Evolutionary conservation across 2,888 invertebrate species (phyloP).

Genomic region (Strigamia crassipes): DNA sequence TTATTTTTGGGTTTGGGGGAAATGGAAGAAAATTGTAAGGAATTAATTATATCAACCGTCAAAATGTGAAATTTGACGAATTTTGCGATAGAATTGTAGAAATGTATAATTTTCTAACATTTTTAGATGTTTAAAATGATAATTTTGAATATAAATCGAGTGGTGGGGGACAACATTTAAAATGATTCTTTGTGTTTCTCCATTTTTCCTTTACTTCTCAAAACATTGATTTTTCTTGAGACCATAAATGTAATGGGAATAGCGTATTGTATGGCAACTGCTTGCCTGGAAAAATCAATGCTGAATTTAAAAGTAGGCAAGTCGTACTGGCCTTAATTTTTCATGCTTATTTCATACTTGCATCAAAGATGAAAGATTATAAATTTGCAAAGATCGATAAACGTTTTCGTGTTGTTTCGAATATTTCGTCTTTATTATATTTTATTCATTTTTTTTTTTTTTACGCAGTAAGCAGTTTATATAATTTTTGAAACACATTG

Average conservation of each 20-base stretch:
- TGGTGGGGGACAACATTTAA: not conserved
- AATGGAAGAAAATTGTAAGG: too few species aligned
- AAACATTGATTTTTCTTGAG: slow-evolving; percentile 42
- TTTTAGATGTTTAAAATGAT: not conserved
- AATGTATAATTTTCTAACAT: too few species aligned
- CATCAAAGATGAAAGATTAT: too few species aligned
- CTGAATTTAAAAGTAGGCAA: slow-evolving; percentile 40
- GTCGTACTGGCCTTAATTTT: slow-evolving; percentile 16
- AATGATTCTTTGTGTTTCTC: slow-evolving; percentile 2
- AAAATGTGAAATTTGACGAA: too few species aligned
- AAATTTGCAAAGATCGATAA: not conserved
- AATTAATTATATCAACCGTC: too few species aligned
- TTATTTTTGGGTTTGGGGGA: too few species aligned
- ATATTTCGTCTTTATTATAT: not conserved
- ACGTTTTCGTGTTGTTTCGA: not conserved
- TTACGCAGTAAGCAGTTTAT: not conserved
- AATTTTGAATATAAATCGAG: not conserved
- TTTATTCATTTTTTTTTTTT: not conserved
- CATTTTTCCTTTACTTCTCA: slow-evolving; percentile 34
- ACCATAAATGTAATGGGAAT: slow-evolving; percentile 42
- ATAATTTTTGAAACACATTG: slow-evolving; percentile 4
- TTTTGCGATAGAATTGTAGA: too few species aligned
- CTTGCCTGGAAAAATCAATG: slow-evolving; percentile 37
- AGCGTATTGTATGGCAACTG: slow-evolving; percentile 42
- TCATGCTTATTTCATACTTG: not conserved